Conservation (phyloP, 92 coral and sea anemone species). For the Palythoa grandis region DNA sequence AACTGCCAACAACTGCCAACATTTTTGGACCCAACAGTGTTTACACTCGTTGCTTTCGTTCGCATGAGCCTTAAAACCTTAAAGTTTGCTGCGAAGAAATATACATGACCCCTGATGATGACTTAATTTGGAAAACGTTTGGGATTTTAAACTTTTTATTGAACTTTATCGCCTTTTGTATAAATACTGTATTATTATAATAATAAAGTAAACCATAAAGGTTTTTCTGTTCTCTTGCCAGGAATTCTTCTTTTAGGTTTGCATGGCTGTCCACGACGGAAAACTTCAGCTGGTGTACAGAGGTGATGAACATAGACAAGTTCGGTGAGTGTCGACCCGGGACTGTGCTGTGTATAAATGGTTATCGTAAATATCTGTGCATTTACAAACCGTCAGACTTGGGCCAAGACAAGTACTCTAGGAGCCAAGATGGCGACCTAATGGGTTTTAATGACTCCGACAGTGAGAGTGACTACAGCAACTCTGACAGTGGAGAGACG, state of each 20-base stretch:
- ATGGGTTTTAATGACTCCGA: slow-evolving; percentile 90
- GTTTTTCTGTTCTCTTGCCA: slow-evolving; percentile 3
- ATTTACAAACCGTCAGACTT: slow-evolving; percentile 78
- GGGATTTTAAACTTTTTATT: too few relatives aligned
- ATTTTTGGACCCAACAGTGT: too few relatives aligned
- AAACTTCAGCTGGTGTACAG: slow-evolving; percentile 93
- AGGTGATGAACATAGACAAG: slow-evolving; percentile 86
- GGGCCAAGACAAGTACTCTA: slow-evolving; percentile 40
- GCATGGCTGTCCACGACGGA: slow-evolving; percentile 92
- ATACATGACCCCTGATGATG: too few relatives aligned
- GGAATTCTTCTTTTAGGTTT: slow-evolving; percentile 72
- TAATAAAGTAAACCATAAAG: too few relatives aligned
- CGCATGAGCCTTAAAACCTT: too few relatives aligned
- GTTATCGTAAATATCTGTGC: slow-evolving; percentile 76
- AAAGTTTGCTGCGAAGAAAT: too few relatives aligned
- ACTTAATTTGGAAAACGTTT: too few relatives aligned
- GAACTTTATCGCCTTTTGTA: too few relatives aligned
- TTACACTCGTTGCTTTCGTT: too few relatives aligned
- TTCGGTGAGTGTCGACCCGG: slow-evolving; percentile 94
- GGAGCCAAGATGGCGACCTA: slow-evolving; percentile 71
- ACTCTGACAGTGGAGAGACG: slow-evolving; percentile 56
- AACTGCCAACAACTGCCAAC: too few relatives aligned
- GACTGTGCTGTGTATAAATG: slow-evolving; percentile 86
- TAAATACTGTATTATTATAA: too few relatives aligned
- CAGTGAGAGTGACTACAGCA: slow-evolving; percentile 50